Percentiles rank a stretch among this genome's conserved stretches.
Conservation (phyloP, 2,797 vertebrate genomes). For the Pipistrellus kuhlii region DNA sequence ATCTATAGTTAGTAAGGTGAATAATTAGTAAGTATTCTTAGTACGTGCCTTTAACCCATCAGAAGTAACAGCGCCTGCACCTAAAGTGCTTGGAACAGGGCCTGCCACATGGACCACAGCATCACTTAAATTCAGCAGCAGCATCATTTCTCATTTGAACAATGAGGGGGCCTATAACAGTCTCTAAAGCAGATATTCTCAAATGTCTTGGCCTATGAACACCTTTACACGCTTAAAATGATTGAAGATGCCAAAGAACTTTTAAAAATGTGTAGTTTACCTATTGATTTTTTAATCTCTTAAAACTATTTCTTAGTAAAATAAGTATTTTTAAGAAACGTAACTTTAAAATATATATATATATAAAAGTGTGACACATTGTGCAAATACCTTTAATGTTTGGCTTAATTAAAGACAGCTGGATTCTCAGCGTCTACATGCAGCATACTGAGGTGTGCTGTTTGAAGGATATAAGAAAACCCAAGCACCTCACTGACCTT, state of each 20-base stretch:
- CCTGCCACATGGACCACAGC: background rate
- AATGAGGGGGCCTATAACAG: background rate
- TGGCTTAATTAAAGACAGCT: conserved; percentile 3
- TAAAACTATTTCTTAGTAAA: background rate
- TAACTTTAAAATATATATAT: background rate
- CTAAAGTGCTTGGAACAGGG: background rate
- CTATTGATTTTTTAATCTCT: background rate
- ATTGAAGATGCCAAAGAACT: background rate
- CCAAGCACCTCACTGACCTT: background rate
- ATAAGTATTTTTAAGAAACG: conserved; percentile 35
- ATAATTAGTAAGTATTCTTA: background rate
- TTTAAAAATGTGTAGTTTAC: background rate
- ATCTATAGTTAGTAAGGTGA: background rate
- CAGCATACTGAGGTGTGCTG: background rate
- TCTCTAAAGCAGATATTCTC: conserved; percentile 1
- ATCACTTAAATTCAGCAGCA: background rate
- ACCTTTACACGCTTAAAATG: background rate
- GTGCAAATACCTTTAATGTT: background rate
- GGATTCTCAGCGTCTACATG: background rate
- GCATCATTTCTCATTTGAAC: background rate
- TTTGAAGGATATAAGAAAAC: conserved; percentile 20
- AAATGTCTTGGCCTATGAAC: background rate
- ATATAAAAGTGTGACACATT: background rate
- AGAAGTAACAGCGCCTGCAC: background rate
- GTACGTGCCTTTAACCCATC: background rate